Evolutionary conservation across 2,113 vertebrate species (phyloP), one percentile per base, ranked within the genome.

Genomic region (Pachycephala philippinensis): DNA sequence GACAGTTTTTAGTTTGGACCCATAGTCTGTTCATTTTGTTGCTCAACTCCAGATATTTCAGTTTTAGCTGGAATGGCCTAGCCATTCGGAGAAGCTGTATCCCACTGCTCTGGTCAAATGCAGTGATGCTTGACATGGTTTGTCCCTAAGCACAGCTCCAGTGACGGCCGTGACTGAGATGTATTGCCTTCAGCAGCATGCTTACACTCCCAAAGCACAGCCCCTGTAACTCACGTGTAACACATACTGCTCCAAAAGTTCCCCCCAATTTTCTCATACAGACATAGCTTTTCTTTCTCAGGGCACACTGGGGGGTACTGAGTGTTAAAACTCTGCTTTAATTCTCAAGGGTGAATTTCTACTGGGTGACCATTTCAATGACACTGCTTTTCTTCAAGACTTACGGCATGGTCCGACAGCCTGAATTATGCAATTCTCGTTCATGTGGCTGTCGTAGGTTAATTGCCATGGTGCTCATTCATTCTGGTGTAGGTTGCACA

Each of bases 211-310:
- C 37, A 35, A 23, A 54, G 37, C 50, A 50, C 0, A 0, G 10
- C 44, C 33, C 47, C 28, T 70, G 12, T 30, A 35, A 78, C 45
- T 23, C 20, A 4, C 2, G 27, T 23, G 19, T 35, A 56, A 33
- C 42, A 66, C 17, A 15, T 17, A 31, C 54, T 65, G 24, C 52
- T 74, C 54, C 26, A 9, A 31, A 71, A 35, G 5, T 8, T 9
- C 6, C 3, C 7, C 3, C 19, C 2, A 5, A 14, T 33, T n/a
- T 16, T 21, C 37, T 70, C 2, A 1, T 3, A 3, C 2, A 47
- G 39, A 47, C 20, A 10, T 8, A 54, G 10, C 6, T 74, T 76
- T 93, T 54, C 21, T 94, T 76, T 24, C 63, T 53, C 27, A 61
- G 45, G 24, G 16, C 69, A 19, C 9, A 24, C 9, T 39, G 20